Evolutionary conservation across 2,797 vertebrate species (phyloP).

Genomic region (Enoplosus armatus): DNA sequence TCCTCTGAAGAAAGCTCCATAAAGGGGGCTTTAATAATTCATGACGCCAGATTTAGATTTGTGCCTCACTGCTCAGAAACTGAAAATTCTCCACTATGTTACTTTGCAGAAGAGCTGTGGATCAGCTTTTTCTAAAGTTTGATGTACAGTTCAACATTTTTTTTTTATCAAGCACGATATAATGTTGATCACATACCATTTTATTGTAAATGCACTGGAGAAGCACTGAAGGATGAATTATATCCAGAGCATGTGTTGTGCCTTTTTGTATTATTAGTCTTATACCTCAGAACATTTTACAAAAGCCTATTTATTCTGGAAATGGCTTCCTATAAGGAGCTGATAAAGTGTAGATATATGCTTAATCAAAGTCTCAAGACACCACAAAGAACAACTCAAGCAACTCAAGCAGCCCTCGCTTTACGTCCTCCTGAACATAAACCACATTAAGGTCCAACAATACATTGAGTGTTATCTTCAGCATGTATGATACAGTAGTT

Average conservation of each 20-base stretch:
- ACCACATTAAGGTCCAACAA: conserved; percentile 33
- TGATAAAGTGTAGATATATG: conserved; percentile 46
- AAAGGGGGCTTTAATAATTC: conserved; percentile 87
- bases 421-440: conserved; percentile 10
- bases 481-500: conserved; percentile 44
- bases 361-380: conserved; percentile 42
- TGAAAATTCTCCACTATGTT: conserved; percentile 79
- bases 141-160: conserved; percentile 74
- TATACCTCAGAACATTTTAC: conserved; percentile 37
- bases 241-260: conserved; percentile 29
- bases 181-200: conserved; percentile 56
- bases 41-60: conserved; percentile 86
- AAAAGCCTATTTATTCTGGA: conserved; percentile 49
- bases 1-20: conserved; percentile 81
- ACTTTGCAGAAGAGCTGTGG: conserved; percentile 73
- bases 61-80: conserved; percentile 80
- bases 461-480: conserved; percentile 46
- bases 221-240: conserved; percentile 40
- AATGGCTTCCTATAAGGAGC: conserved; percentile 32
- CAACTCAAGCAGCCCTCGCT: neutral
- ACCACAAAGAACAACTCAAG: conserved; percentile 26
- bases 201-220: conserved; percentile 53
- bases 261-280: conserved; percentile 47
- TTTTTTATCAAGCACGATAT: conserved; percentile 63
- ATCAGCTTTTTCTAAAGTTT: conserved; percentile 63